Evolutionary conservation across 2,888 invertebrate species (phyloP).

Genomic region (Chaetogeoica ovagalla): DNA sequence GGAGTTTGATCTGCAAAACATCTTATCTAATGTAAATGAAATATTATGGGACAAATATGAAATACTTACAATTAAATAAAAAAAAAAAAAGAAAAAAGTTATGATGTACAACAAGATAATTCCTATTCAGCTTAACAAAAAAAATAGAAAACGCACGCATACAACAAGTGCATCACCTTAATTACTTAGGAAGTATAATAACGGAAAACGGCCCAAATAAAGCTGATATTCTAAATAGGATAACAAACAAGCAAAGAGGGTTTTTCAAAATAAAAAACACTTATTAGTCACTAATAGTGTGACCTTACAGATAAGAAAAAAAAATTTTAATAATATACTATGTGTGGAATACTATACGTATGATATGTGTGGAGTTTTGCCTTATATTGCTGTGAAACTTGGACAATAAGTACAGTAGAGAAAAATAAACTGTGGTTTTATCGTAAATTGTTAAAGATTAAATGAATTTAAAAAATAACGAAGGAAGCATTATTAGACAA

Average conservation of each 20-base stretch:
- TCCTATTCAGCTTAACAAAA: not conserved
- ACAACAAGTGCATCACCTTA: not conserved
- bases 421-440: conserved; percentile 9
- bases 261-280: not conserved
- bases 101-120: no score
- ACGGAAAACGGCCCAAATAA: not conserved
- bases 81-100: not conserved
- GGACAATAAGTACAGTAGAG: no score
- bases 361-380: no score
- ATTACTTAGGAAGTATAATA: not conserved
- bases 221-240: not conserved
- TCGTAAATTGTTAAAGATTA: conserved; percentile 22
- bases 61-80: not conserved
- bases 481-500: conserved; percentile 28
- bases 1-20: not conserved
- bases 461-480: conserved; percentile 18
- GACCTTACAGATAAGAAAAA: not conserved
- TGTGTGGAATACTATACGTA: no score
- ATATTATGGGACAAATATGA: not conserved
- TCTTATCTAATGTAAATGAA: not conserved
- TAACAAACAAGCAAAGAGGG: not conserved
- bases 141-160: not conserved
- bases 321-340: not conserved
- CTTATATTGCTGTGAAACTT: no score
- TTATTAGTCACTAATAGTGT: conserved; percentile 1